These are phyloP conservation scores for Mellivora capensis DNA, from an alignment of 2,113 vertebrate species.

Conservation along the genomic window DNA sequence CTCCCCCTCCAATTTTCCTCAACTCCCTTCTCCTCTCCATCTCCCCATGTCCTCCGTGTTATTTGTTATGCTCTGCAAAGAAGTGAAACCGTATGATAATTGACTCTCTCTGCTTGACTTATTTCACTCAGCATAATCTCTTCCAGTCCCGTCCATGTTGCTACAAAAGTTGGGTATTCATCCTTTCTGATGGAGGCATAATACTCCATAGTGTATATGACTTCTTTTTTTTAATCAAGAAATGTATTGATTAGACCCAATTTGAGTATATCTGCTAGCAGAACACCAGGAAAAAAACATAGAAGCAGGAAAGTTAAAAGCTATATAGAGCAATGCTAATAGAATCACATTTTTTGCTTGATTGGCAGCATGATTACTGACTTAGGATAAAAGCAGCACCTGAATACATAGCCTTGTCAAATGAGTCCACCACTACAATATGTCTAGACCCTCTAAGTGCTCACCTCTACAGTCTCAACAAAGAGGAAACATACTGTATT, in stretches of 20 bases:
- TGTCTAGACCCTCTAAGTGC: slow-evolving; percentile 46
- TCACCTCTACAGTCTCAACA: slow-evolving; percentile 50
- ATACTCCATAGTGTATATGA: no score
- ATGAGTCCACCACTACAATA: slow-evolving; percentile 50
- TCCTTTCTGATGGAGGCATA: no score
- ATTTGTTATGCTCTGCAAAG: no score
- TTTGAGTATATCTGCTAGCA: not conserved
- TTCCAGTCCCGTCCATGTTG: no score
- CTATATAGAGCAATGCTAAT: not conserved
- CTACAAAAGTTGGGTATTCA: no score
- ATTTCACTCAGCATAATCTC: no score
- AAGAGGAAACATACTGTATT: slow-evolving; percentile 54
- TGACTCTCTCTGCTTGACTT: no score
- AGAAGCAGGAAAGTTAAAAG: not conserved
- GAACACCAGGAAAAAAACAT: not conserved
- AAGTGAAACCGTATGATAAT: no score
- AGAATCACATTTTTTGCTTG: slow-evolving; percentile 25
- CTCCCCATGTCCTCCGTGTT: no score
- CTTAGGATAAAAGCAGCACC: slow-evolving; percentile 41
- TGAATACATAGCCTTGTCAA: slow-evolving; percentile 59
- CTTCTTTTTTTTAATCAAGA: not conserved
- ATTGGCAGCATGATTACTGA: slow-evolving; percentile 43
- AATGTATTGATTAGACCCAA: not conserved
- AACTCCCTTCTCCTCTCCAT: no score
- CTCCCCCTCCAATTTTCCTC: no score